Base-by-base conservation (phyloP, 2,888 invertebrate genomes). In the Lingula anatina region DNA sequence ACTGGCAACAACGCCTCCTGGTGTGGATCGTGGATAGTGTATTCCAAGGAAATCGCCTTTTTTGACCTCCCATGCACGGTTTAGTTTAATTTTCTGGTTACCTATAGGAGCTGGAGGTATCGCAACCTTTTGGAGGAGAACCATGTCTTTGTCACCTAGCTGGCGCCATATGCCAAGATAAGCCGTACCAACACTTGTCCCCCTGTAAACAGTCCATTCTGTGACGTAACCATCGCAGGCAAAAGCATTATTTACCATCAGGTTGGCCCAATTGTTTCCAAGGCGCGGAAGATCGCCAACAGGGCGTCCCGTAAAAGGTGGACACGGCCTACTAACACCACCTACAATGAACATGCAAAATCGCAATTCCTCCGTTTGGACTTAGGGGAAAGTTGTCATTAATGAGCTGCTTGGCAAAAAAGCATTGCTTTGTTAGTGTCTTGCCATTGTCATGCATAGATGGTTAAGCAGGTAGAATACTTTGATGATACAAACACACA, bases 21-120 rank as follows among this genome's bases (percentile, higher is more conserved):
- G 50, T 1, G 63, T 53, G 5, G 20, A 45, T 25, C 57, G 47
- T 0, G 64, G 58, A 50, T 73, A 67, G 49, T 71, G 73, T 4
- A 74, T 55, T 23, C 74, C 74, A 28, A 74, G 62, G 49, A 71
- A 69, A 46, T 74, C 71, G n/a, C 71, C 71, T 18, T 59, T 55
- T 5, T 59, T 53, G 0, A 70, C 73, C 0, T 52, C 39, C 24
- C 71, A 57, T 5, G 66, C 70, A 4, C 31, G 38, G 2, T 48
- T 44, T 2, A 66, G 47, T 2, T 47, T 35, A 2, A 68, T 56
- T 0, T 48, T 57, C 28, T 59, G 60, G 24, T 55, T 46, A 2
- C 70, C 70, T 4, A 64, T 53, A 0, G 54, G 44, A 2, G 54
- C 65, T 5, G 60, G 55, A 2, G 66, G 65, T 5, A 73, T 53